phyloP scores from a whole-genome alignment of 2,113 vertebrate genomes.

The Progne subis region DNA sequence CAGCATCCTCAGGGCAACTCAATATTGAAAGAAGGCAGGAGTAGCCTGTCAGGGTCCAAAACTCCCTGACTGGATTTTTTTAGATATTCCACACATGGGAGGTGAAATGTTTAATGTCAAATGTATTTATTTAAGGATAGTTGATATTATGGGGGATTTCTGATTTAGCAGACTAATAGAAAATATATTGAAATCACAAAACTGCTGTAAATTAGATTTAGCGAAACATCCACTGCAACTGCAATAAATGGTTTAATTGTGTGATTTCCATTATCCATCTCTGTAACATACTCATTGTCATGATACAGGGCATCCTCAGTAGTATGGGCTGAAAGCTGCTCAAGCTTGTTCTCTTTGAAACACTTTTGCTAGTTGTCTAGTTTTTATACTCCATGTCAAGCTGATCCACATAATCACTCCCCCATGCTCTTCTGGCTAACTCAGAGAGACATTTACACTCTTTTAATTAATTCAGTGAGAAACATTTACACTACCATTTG shows the following conservation, averaged over 20 bases:
- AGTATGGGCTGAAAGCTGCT: not conserved
- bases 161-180: not conserved
- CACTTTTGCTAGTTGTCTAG: not conserved
- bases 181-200: not conserved
- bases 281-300: not conserved
- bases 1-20: not conserved
- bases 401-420: not conserved
- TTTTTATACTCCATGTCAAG: not conserved
- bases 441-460: not conserved
- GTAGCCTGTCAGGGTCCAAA: not conserved
- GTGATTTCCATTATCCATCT: not conserved
- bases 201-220: not conserved
- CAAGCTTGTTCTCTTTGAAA: not conserved
- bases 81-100: not conserved
- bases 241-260: not conserved
- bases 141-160: not conserved
- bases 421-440: not conserved
- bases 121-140: not conserved
- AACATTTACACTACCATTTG: not conserved
- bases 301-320: accelerated
- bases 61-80: not conserved
- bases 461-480: not conserved
- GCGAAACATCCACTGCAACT: not conserved
- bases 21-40: not conserved
- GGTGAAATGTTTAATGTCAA: not conserved